A percentile compares a stretch with the other conserved stretches of the same genome.
Conservation (phyloP, 2,888 invertebrate species). For the Conistra vaccinii region DNA sequence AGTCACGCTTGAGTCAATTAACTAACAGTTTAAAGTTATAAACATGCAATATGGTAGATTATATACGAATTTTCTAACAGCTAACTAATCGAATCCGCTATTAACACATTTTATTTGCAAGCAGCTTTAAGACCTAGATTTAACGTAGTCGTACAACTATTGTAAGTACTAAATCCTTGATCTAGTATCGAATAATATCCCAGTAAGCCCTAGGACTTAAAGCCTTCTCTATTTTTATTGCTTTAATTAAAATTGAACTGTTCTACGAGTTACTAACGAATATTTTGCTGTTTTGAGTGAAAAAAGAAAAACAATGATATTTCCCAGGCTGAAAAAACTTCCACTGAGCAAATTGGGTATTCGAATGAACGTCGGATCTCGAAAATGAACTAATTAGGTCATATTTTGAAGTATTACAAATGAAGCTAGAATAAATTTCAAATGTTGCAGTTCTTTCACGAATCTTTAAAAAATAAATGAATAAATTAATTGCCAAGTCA, state of each 20-base stretch:
- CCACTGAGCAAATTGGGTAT: neutral
- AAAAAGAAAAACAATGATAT: neutral
- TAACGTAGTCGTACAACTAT: constrained; percentile 18
- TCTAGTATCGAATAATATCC: constrained; percentile 38
- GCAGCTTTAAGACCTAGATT: constrained; percentile 2
- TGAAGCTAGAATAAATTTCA: neutral
- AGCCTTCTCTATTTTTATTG: constrained; percentile 33
- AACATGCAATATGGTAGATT: too few relatives aligned
- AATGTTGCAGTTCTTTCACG: neutral
- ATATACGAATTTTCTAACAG: too few relatives aligned
- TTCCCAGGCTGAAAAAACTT: neutral
- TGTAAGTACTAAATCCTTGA: constrained; percentile 5
- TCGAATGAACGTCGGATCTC: neutral
- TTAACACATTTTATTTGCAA: constrained; percentile 7
- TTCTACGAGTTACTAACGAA: constrained; percentile 7
- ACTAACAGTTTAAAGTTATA: too few relatives aligned
- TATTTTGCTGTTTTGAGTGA: constrained; percentile 8
- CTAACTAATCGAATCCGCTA: neutral
- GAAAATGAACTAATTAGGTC: neutral
- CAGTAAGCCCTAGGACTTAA: constrained; percentile 8
- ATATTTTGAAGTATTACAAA: neutral
- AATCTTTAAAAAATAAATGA: neutral
- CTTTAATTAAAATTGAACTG: constrained; percentile 53
- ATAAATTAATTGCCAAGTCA: neutral
- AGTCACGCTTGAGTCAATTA: too few relatives aligned